Conservation (phyloP, 2,888 invertebrate species). For the Eulithis testata region DNA sequence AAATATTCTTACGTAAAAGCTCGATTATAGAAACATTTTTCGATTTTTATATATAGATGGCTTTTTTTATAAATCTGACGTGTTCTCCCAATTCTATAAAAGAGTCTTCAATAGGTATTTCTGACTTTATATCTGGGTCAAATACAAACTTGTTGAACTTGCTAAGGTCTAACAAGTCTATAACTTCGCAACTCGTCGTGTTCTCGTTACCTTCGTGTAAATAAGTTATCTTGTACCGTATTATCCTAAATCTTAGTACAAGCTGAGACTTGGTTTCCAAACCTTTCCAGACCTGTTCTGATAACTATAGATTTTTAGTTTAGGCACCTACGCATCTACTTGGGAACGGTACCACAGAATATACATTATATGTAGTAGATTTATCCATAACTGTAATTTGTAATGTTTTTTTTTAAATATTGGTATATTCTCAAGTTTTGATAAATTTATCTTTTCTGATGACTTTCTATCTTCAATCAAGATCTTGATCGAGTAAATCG, state of each 20-base stretch:
- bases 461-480: too few relatives aligned
- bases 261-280: neutral
- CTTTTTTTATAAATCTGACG: too few relatives aligned
- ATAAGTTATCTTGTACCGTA: constrained; percentile 34
- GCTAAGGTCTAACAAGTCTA: constrained; percentile 34
- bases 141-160: constrained; percentile 30
- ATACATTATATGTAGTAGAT: too few relatives aligned
- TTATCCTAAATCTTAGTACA: constrained; percentile 32
- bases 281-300: neutral
- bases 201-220: constrained; percentile 30
- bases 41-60: too few relatives aligned
- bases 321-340: neutral
- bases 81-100: neutral
- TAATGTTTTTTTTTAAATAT: too few relatives aligned
- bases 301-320: neutral
- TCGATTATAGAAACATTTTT: too few relatives aligned
- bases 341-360: too few relatives aligned
- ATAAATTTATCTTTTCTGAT: too few relatives aligned
- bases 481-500: too few relatives aligned
- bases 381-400: too few relatives aligned
- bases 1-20: too few relatives aligned
- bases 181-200: constrained; percentile 29
- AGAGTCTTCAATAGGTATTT: neutral
- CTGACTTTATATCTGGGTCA: constrained; percentile 18
- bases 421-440: too few relatives aligned